Conservation (phyloP, 2,113 vertebrate species). For the Xerus inauris region DNA sequence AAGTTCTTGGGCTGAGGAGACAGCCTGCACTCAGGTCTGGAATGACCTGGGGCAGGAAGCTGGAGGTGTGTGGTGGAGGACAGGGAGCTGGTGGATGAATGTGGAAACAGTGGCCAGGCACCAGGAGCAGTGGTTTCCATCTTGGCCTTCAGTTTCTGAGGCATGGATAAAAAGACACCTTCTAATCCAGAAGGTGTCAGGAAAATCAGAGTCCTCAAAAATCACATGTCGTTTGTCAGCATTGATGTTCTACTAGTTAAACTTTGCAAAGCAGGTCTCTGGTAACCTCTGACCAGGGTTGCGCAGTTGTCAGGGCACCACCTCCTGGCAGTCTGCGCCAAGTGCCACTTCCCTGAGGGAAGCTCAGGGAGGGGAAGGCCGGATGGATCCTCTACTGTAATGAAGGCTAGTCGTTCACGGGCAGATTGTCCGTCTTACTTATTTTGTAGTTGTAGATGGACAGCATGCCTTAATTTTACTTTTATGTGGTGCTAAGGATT, state of each 20-base stretch:
- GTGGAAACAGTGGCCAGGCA: not conserved
- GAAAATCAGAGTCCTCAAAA: not conserved
- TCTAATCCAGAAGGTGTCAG: not conserved
- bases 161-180: not conserved
- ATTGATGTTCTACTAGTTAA: fast-evolving
- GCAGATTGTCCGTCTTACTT: not conserved
- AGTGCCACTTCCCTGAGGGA: not conserved
- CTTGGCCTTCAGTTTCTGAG: not conserved
- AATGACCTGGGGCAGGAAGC: fast-evolving
- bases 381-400: fast-evolving
- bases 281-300: not conserved
- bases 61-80: not conserved
- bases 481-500: no score
- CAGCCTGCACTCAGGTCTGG: not conserved
- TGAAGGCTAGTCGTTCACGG: not conserved
- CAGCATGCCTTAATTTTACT: no score
- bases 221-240: not conserved
- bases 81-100: not conserved
- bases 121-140: not conserved
- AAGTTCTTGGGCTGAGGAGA: not conserved
- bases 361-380: not conserved
- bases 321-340: not conserved
- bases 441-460: no score
- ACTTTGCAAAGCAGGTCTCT: not conserved
- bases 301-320: not conserved